Conservation (phyloP, 1,140 invertebrate genomes). For the Bombus haemorrhoidalis region DNA sequence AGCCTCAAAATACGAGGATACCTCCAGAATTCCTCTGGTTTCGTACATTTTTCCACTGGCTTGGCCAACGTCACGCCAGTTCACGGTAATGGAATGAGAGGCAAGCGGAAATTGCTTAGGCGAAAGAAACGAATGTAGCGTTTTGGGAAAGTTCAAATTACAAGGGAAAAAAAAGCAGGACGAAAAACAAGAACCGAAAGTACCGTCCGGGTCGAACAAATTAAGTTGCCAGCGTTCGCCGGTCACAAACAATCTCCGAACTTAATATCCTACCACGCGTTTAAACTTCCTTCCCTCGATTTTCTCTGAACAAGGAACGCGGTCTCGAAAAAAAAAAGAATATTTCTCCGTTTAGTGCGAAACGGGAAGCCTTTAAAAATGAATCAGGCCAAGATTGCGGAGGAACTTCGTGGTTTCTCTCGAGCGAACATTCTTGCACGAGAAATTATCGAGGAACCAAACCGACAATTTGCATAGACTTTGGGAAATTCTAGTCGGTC, state of each 20-base stretch:
- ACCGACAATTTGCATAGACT: not conserved
- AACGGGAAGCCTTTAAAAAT: not conserved
- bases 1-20: not conserved
- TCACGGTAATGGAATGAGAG: conserved; percentile 30
- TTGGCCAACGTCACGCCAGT: not conserved
- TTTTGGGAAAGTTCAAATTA: conserved; percentile 16
- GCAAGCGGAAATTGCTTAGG: conserved; percentile 28
- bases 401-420: not conserved
- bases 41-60: not conserved
- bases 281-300: not conserved
- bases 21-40: not conserved
- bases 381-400: conserved; percentile 7
- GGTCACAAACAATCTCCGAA: conserved; percentile 17
- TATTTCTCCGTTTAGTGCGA: not conserved
- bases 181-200: not conserved
- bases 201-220: not conserved
- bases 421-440: not conserved
- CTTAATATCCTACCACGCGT: not conserved
- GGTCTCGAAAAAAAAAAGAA: not conserved
- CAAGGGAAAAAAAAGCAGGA: not conserved
- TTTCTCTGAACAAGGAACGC: not conserved
- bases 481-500: not conserved
- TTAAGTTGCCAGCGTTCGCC: not conserved
- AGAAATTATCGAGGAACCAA: not conserved
- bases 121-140: conserved; percentile 4